A percentile compares a stretch with the other conserved stretches of the same genome.
These are phyloP conservation scores for Gambusia holbrooki DNA, from an alignment of 2,113 vertebrate species.

Conservation along the genomic window DNA sequence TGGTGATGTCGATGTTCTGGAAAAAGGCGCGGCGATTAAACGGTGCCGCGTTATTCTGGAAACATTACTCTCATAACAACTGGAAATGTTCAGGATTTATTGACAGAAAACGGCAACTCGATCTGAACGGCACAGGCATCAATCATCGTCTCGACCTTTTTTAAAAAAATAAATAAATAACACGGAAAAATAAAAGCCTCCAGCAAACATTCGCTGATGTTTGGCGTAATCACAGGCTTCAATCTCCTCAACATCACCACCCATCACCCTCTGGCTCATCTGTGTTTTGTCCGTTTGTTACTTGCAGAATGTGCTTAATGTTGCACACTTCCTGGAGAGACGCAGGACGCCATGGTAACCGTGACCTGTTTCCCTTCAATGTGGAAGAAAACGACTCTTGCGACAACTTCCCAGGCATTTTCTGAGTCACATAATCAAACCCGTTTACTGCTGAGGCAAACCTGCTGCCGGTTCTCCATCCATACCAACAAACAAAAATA, in stretches of 20 bases:
- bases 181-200: constrained; percentile 2
- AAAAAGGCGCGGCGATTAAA: constrained; percentile 6
- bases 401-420: neutral
- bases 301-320: constrained; percentile 59
- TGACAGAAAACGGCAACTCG: neutral
- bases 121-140: constrained; percentile 2
- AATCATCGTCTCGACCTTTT: constrained; percentile 13
- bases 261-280: neutral
- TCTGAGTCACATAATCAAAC: neutral
- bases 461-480: no score
- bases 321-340: constrained; percentile 66
- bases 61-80: no score
- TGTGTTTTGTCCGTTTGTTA: constrained; percentile 16
- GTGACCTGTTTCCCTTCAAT: constrained; percentile 18
- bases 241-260: neutral
- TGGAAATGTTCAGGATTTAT: constrained; percentile 26
- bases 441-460: neutral
- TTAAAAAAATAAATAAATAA: neutral
- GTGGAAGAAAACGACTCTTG: neutral
- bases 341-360: constrained; percentile 48
- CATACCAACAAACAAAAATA: no score
- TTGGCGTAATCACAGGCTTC: neutral
- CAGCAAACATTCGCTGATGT: neutral
- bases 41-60: neutral
- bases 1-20: constrained; percentile 97